Conservation (phyloP, 2,888 invertebrate genomes). For the Chironomus riparius region DNA sequence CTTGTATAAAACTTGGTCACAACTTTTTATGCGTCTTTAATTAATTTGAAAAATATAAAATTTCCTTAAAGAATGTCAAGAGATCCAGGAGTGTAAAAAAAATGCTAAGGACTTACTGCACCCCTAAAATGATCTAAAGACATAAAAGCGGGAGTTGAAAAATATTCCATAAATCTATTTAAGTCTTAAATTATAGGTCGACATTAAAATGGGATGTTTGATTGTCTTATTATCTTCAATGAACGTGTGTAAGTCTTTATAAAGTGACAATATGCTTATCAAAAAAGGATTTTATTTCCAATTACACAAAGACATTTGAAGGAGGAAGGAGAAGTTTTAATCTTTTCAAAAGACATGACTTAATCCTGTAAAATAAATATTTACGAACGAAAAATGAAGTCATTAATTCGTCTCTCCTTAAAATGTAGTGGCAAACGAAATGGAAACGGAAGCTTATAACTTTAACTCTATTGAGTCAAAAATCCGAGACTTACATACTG, state of each 20-base stretch:
- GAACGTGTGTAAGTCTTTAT: background rate
- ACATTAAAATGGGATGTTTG: background rate
- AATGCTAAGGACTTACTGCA: too few relatives aligned
- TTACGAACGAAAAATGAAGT: background rate
- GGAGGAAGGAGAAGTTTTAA: background rate
- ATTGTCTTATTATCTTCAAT: background rate
- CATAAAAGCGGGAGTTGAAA: background rate
- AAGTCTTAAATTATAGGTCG: too few relatives aligned
- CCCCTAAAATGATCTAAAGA: background rate
- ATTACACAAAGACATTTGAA: background rate
- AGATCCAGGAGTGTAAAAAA: too few relatives aligned
- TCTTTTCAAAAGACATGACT: background rate
- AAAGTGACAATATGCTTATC: constrained; percentile 1
- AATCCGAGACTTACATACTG: too few relatives aligned
- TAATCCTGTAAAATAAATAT: background rate
- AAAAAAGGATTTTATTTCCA: background rate
- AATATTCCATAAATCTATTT: too few relatives aligned
- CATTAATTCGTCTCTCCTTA: background rate
- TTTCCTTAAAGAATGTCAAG: too few relatives aligned
- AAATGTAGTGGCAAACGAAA: too few relatives aligned
- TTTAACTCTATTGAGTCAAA: too few relatives aligned
- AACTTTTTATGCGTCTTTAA: too few relatives aligned
- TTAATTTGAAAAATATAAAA: too few relatives aligned
- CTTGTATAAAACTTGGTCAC: too few relatives aligned
- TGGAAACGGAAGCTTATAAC: too few relatives aligned